Evolutionary conservation across 2,113 vertebrate genomes (phyloP).

Genomic region (Cromileptes altivelis): DNA sequence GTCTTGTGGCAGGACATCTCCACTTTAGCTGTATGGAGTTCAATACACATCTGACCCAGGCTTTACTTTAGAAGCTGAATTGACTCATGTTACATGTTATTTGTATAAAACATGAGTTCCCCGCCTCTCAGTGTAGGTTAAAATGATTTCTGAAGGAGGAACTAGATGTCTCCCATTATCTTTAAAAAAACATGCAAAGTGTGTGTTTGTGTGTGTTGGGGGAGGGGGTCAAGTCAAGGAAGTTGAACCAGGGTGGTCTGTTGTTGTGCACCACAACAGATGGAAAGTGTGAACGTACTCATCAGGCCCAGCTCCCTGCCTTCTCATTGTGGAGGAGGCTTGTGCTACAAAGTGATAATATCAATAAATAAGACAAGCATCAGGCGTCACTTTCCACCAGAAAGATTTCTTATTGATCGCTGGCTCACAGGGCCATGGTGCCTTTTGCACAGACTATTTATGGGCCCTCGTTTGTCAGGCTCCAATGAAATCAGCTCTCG

Average conservation of each 20-base stretch:
- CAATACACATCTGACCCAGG: background rate
- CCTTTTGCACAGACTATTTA: constrained; percentile 47
- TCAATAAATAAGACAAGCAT: constrained; percentile 18
- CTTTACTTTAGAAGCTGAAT: background rate
- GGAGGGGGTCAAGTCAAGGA: constrained; percentile 71
- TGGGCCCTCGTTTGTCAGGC: constrained; percentile 47
- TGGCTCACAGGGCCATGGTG: background rate
- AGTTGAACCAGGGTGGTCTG: constrained; percentile 79
- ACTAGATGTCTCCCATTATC: background rate
- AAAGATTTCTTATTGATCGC: constrained; percentile 61
- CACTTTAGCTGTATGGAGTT: background rate
- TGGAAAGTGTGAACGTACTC: constrained; percentile 77
- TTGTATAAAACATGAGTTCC: background rate
- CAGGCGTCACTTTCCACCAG: constrained; percentile 18
- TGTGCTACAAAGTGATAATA: constrained; percentile 19
- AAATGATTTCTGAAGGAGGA: background rate
- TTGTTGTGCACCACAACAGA: constrained; percentile 76
- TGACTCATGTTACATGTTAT: background rate
- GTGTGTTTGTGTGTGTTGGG: constrained; percentile 58
- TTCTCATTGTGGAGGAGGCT: constrained; percentile 35
- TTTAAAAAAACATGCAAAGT: constrained; percentile 37
- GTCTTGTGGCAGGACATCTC: constrained; percentile 21
- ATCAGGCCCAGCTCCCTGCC: constrained; percentile 54
- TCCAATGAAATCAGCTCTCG: constrained; percentile 50
- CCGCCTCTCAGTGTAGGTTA: background rate